Percentiles rank a stretch among this genome's conserved stretches.
Conservation (phyloP, 2,797 vertebrate species). For the Orientallactaga sibirica region DNA sequence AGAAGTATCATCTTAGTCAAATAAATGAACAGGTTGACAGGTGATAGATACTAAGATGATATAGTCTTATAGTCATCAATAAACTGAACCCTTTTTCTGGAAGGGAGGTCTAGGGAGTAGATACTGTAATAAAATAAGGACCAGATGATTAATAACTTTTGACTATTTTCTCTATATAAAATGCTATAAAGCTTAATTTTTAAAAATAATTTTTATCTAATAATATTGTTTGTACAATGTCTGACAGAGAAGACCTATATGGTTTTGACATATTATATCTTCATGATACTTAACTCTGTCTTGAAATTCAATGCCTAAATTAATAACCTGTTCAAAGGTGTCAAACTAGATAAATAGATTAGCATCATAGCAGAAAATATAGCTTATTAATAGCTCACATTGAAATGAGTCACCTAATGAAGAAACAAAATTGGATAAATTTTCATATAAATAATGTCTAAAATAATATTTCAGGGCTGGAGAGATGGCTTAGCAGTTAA, state of each 20-base stretch:
- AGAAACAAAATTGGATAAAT: neutral
- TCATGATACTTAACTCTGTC: conserved; percentile 14
- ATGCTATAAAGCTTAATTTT: neutral
- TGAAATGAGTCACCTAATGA: neutral
- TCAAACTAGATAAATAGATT: neutral
- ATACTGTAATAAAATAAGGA: neutral
- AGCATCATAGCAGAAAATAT: neutral
- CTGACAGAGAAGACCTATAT: neutral
- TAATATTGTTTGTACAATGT: neutral
- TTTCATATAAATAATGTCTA: neutral
- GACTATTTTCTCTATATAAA: conserved; percentile 26
- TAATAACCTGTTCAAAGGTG: conserved; percentile 21
- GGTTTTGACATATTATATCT: neutral
- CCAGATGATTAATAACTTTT: conserved; percentile 19
- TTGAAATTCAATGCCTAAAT: conserved; percentile 10
- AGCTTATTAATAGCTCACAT: neutral
- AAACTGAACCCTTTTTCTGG: neutral
- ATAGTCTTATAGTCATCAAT: neutral
- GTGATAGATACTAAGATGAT: neutral
- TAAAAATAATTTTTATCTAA: neutral
- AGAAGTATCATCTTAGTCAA: neutral
- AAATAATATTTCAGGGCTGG: neutral
- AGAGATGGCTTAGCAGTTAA: no score
- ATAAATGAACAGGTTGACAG: neutral
- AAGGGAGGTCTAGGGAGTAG: neutral